Conservation (phyloP, 2,888 invertebrate genomes). For the Iselma pallidipennis region DNA sequence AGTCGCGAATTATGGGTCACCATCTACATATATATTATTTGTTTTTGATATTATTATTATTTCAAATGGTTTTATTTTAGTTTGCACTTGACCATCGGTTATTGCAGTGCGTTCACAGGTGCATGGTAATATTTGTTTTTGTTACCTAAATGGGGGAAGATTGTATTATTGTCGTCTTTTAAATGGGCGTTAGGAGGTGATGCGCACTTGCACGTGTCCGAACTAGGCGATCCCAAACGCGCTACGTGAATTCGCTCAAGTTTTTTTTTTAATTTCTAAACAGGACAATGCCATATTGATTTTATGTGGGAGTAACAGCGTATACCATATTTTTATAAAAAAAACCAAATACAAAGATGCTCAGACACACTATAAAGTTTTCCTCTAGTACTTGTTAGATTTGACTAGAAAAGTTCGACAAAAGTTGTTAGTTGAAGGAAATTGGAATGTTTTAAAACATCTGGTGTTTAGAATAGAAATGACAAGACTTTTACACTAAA, state of each 20-base stretch:
- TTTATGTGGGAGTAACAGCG: constrained; percentile 2
- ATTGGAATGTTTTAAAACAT: too few species aligned
- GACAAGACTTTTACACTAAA: too few species aligned
- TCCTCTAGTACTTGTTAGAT: too few species aligned
- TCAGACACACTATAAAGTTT: too few species aligned
- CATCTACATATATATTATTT: background rate
- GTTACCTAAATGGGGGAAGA: background rate
- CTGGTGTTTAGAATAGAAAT: too few species aligned
- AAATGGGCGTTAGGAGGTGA: constrained; percentile 34
- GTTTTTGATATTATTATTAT: background rate
- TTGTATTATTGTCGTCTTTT: constrained; percentile 19
- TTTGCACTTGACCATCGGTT: background rate
- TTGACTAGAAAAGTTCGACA: too few species aligned
- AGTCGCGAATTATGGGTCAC: constrained; percentile 3
- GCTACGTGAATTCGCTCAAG: too few species aligned
- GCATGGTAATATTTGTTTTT: constrained; percentile 43
- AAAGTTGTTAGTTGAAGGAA: too few species aligned
- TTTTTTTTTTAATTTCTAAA: constrained; percentile 17
- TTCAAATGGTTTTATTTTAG: background rate
- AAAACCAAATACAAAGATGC: too few species aligned
- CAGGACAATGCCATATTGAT: constrained; percentile 26
- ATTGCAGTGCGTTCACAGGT: constrained; percentile 51
- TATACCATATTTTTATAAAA: background rate
- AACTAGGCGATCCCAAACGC: constrained; percentile 53
- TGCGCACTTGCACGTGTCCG: constrained; percentile 47